These are phyloP conservation scores for Drosophila melanogaster DNA, from an alignment of 1,140 invertebrate genomes.

Conservation along the genomic window DNA sequence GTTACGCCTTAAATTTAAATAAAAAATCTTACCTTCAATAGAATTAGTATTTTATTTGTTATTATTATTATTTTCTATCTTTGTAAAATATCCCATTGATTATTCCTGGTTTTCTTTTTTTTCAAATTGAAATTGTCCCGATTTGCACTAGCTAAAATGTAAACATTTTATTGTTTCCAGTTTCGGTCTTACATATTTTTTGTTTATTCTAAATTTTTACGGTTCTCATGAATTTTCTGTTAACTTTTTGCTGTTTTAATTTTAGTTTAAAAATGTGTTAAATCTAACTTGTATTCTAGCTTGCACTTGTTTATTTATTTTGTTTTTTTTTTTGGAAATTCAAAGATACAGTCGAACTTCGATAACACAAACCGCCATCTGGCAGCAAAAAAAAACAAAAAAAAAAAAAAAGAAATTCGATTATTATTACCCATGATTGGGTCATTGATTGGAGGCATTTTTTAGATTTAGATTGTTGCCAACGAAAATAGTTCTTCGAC, in stretches of 20 bases:
- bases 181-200: slow-evolving; percentile 15
- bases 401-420: neutral
- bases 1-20: neutral
- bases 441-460: neutral
- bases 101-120: slow-evolving; percentile 1
- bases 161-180: slow-evolving; percentile 15
- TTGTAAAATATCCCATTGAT: neutral
- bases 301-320: slow-evolving; percentile 35
- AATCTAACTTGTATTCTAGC: slow-evolving; percentile 33
- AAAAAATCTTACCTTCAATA: neutral
- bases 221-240: slow-evolving; percentile 74
- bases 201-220: slow-evolving; percentile 50
- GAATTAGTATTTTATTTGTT: no score
- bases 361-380: slow-evolving; percentile 2
- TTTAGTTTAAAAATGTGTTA: slow-evolving; percentile 66
- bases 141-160: slow-evolving; percentile 13
- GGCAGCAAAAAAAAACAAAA: neutral
- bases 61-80: no score
- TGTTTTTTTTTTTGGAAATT: slow-evolving; percentile 51
- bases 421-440: neutral
- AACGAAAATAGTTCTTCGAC: slow-evolving; percentile 3
- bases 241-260: slow-evolving; percentile 75
- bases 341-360: slow-evolving; percentile 30
- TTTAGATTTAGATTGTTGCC: neutral
- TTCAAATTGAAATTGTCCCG: neutral